A percentile compares a stretch with the other conserved stretches of the same genome.
These are phyloP conservation scores for Platyrinchus mystaceus DNA, from an alignment of 2,797 vertebrate genomes.

Conservation along the genomic window DNA sequence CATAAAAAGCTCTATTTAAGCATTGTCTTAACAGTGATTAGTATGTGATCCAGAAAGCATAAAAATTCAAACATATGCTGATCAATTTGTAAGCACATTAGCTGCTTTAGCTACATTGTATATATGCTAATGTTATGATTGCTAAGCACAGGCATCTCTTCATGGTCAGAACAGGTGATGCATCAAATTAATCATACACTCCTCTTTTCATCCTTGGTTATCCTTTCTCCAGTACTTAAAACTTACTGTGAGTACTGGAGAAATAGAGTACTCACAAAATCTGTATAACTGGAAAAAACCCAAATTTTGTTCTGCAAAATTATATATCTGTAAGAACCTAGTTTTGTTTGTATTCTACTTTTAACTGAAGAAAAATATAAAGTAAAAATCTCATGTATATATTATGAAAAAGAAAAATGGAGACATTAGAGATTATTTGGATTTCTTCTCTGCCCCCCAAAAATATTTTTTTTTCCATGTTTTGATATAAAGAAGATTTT, in stretches of 20 bases:
- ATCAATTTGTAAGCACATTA: background rate
- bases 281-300: background rate
- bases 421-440: background rate
- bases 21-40: background rate
- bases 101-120: background rate
- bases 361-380: background rate
- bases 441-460: too few relatives aligned
- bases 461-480: background rate
- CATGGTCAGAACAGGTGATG: background rate
- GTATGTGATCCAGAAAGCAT: background rate
- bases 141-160: background rate
- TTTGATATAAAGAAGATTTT: background rate
- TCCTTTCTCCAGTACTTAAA: background rate
- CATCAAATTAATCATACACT: background rate
- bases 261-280: background rate
- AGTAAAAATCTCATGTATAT: background rate
- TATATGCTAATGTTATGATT: background rate
- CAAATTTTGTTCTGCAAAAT: background rate
- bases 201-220: background rate
- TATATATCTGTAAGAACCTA: background rate
- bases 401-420: background rate
- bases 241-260: background rate
- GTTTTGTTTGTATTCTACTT: background rate
- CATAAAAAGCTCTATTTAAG: background rate
- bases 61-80: background rate